Base-by-base conservation (phyloP, 2,888 invertebrate genomes). In the Euproctis similis region DNA sequence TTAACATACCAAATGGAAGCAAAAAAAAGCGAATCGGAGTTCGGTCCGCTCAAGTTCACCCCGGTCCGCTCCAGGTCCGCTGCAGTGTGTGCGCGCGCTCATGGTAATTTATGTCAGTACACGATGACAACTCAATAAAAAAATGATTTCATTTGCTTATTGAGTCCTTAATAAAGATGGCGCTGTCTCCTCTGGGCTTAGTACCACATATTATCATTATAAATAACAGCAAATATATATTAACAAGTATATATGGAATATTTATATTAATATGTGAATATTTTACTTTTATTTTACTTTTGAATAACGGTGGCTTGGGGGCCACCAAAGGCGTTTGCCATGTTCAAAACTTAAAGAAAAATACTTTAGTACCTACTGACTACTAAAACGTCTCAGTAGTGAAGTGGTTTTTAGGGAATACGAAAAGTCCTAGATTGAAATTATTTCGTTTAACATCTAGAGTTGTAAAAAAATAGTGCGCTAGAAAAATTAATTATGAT, bases 141-240 rank as follows among this genome's bases (percentile, higher is more conserved):
- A 84, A 82, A 81, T 80, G 74, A 81, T 82, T 81, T 76, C 82
- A 82, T 82, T 84, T 84, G 82, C 78, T 84, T 84, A 84, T 82
- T 81, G 81, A 80, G 78, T 58, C 75, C 71, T 81, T 82, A 82
- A 82, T 81, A 84, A 80, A 68, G 74, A 70, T 68, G 69, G 69
- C 59, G 58, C 60, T 58, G 67, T 52, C 59, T 59, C 53, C 48
- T 47, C 36, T 50, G 54, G 53, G 56, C 58, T 57, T 59, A n/a
- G 66, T 60, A 70, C 63, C 68, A 72, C 67, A 64, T 74, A 68
- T 67, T 63, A 65, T 69, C 73, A 71, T 70, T 73, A 70, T 72
- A 67, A 69, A 71, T 65, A 73, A 73, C 65, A 73, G 70, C 63
- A 74, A 73, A 73, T 69, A 65, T 67, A 64, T 64, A 66, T 70